A percentile compares a stretch with the other conserved stretches of the same genome.
These are phyloP conservation scores for Homarus americanus DNA, from an alignment of 1,140 invertebrate genomes.

Conservation along the genomic window DNA sequence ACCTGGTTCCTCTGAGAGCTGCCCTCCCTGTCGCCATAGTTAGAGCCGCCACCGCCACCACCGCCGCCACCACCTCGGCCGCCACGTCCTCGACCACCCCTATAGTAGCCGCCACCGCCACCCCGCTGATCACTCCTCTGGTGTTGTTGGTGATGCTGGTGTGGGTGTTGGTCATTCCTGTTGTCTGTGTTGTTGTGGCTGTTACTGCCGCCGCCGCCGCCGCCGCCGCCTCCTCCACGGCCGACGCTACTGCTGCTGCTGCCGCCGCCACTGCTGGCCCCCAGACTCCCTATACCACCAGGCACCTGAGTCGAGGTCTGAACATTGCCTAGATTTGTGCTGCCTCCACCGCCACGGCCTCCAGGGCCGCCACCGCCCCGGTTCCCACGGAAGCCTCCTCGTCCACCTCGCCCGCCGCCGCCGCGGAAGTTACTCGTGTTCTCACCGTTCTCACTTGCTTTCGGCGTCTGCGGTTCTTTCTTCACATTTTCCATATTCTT, in stretches of 20 bases:
- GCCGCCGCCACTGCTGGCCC: slow-evolving; percentile 20
- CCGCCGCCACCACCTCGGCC: slow-evolving; percentile 19
- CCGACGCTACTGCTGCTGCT: slow-evolving; percentile 13
- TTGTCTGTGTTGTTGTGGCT: slow-evolving; percentile 34
- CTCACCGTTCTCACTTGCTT: slow-evolving; percentile 66
- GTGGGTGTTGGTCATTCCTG: background rate
- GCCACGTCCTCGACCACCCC: slow-evolving; percentile 27
- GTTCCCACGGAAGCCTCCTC: slow-evolving; percentile 77
- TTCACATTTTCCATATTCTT: slow-evolving; percentile 66
- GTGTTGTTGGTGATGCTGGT: slow-evolving; percentile 6
- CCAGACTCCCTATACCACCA: slow-evolving; percentile 63
- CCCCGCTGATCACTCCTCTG: background rate
- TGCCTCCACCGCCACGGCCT: slow-evolving; percentile 74
- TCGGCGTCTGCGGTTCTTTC: slow-evolving; percentile 65
- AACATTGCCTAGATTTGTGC: background rate
- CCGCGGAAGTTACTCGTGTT: slow-evolving; percentile 71
- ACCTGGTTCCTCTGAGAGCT: background rate
- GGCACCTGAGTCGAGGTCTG: slow-evolving; percentile 45
- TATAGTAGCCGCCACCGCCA: slow-evolving; percentile 45
- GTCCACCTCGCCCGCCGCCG: slow-evolving; percentile 77
- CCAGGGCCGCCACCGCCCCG: slow-evolving; percentile 76
- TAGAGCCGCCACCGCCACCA: background rate
- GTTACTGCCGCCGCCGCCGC: slow-evolving; percentile 31
- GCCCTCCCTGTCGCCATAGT: background rate
- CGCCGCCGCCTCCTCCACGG: slow-evolving; percentile 22